Evolutionary conservation across 2,888 invertebrate genomes (phyloP).

Genomic region (Parnassius apollo): DNA sequence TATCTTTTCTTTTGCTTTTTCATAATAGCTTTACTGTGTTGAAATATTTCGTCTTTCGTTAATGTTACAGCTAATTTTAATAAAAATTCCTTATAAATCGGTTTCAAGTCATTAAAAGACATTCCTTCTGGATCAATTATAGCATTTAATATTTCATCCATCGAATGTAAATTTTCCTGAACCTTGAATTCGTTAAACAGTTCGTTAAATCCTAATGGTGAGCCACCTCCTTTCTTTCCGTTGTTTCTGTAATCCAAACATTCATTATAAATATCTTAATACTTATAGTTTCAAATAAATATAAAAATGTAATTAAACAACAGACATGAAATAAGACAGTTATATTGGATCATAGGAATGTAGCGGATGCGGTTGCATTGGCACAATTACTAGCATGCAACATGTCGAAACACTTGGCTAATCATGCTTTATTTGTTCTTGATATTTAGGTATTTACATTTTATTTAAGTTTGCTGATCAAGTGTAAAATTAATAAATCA

Average conservation of each 20-base stretch:
- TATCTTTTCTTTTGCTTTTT: conserved; percentile 89
- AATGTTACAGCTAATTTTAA: conserved; percentile 92
- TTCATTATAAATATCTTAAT: conserved; percentile 7
- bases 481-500: conserved; percentile 40
- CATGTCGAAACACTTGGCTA: conserved; percentile 62
- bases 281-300: not conserved
- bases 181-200: conserved; percentile 92
- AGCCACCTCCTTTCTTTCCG: conserved; percentile 85
- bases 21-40: conserved; percentile 94
- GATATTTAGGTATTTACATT: conserved; percentile 50
- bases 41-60: conserved; percentile 95
- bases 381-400: conserved; percentile 67
- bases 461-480: conserved; percentile 43
- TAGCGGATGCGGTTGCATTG: conserved; percentile 65
- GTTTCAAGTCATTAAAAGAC: conserved; percentile 95
- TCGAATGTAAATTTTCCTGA: conserved; percentile 92
- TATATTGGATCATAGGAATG: conserved; percentile 62
- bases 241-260: conserved; percentile 75
- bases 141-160: conserved; percentile 92
- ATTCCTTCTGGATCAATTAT: conserved; percentile 95
- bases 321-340: conserved; percentile 40
- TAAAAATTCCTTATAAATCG: conserved; percentile 94
- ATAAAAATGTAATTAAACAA: conserved; percentile 26
- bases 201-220: conserved; percentile 92
- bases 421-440: conserved; percentile 56